A percentile compares a stretch with the other conserved stretches of the same genome.
These are phyloP conservation scores for Ginglymostoma cirratum DNA, from an alignment of 2,113 vertebrate species.

Conservation along the genomic window DNA sequence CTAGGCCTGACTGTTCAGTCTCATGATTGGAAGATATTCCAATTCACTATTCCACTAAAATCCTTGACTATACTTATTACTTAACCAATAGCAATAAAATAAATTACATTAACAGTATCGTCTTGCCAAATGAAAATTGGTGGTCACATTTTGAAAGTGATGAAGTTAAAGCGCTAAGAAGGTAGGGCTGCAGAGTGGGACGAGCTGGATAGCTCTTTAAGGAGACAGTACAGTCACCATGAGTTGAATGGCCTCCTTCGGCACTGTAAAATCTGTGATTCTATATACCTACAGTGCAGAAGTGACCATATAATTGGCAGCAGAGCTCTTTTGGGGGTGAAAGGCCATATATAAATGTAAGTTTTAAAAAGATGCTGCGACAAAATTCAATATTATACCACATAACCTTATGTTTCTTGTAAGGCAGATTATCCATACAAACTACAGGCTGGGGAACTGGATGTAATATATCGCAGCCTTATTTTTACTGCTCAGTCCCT, in stretches of 20 bases:
- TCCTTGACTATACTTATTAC: background rate
- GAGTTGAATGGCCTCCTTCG: too few species aligned
- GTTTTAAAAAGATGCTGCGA: background rate
- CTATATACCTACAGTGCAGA: background rate
- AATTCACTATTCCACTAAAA: background rate
- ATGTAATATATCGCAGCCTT: background rate
- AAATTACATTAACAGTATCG: background rate
- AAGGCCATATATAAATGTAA: background rate
- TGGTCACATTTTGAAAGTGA: background rate
- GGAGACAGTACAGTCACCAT: too few species aligned
- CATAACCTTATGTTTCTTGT: background rate
- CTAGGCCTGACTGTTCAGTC: background rate
- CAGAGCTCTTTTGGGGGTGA: background rate
- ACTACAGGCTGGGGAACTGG: background rate
- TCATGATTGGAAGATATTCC: background rate
- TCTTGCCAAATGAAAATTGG: background rate
- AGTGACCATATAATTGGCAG: background rate
- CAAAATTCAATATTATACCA: background rate
- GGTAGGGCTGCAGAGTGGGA: background rate
- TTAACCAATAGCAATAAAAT: background rate
- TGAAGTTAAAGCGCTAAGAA: too few species aligned
- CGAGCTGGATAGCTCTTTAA: too few species aligned
- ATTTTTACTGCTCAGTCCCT: background rate
- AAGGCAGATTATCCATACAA: too few species aligned
- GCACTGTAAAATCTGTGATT: too few species aligned